A percentile compares a stretch with the other conserved stretches of the same genome.
Evolutionary conservation across 2,797 vertebrate species (phyloP).

Genomic region (Rhadinocentrus ornatus): DNA sequence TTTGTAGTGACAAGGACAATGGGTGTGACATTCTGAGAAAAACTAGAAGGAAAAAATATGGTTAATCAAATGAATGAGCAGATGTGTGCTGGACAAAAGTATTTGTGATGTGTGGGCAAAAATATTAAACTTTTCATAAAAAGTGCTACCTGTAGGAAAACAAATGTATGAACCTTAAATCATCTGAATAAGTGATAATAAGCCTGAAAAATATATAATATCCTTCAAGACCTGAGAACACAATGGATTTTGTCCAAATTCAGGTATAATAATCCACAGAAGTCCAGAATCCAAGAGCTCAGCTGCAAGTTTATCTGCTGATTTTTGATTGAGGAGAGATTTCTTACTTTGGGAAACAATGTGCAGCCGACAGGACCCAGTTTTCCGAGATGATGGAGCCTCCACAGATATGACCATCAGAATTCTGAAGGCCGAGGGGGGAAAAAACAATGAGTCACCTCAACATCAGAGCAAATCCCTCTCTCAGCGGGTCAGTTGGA

Average conservation of each 20-base stretch:
- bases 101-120: no score
- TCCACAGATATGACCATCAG: conserved; percentile 72
- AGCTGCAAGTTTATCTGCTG: background rate
- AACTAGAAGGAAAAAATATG: background rate
- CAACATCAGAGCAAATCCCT: conserved; percentile 44
- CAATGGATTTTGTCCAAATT: background rate
- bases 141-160: background rate
- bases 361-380: conserved; percentile 84
- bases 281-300: background rate
- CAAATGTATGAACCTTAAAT: background rate
- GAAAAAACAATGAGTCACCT: conserved; percentile 45
- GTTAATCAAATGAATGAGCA: background rate
- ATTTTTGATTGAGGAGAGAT: background rate
- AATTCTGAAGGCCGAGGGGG: conserved; percentile 48
- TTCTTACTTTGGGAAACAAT: conserved; percentile 83
- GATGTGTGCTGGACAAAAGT: no score
- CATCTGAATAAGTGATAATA: no score
- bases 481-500: conserved; percentile 43
- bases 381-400: conserved; percentile 75
- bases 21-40: background rate
- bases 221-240: background rate
- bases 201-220: background rate
- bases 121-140: background rate
- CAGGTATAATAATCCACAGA: background rate
- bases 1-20: background rate